Conservation (phyloP, 2,888 invertebrate species). For the Ichneumon xanthorius region DNA sequence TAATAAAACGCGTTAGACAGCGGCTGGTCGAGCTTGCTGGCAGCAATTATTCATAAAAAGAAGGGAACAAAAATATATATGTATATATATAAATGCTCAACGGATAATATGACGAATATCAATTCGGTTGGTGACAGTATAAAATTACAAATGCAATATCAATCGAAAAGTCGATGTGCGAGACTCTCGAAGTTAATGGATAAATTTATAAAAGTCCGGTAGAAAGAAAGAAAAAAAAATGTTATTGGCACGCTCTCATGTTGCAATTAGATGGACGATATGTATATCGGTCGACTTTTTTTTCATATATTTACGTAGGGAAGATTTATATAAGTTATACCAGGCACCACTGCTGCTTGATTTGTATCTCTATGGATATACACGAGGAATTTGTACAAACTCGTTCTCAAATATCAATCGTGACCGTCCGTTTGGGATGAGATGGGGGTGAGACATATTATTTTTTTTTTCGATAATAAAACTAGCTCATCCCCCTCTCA, state of each 20-base stretch:
- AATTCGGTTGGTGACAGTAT: constrained; percentile 33
- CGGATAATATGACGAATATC: constrained; percentile 9
- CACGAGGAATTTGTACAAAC: constrained; percentile 70
- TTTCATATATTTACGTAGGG: constrained; percentile 73
- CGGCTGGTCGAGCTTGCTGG: neutral
- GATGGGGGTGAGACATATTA: constrained; percentile 23
- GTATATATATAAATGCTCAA: neutral
- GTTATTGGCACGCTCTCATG: constrained; percentile 83
- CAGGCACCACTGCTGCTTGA: constrained; percentile 67
- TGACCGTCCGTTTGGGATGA: constrained; percentile 20
- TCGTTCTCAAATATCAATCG: constrained; percentile 59
- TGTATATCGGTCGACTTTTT: constrained; percentile 63
- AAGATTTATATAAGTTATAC: constrained; percentile 78
- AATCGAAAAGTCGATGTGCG: constrained; percentile 14
- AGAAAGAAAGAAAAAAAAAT: constrained; percentile 29
- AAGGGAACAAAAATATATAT: constrained; percentile 6
- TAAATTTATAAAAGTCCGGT: constrained; percentile 5
- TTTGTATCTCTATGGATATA: constrained; percentile 72
- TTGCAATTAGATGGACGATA: constrained; percentile 76
- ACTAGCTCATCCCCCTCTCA: constrained; percentile 11
- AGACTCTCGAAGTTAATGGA: constrained; percentile 12
- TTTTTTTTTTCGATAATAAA: constrained; percentile 22
- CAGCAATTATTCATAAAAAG: constrained; percentile 18
- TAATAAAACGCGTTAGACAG: neutral
- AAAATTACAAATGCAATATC: constrained; percentile 44